Evolutionary conservation across 2,888 invertebrate genomes (phyloP).

Genomic region (Parascotia fuliginaria): DNA sequence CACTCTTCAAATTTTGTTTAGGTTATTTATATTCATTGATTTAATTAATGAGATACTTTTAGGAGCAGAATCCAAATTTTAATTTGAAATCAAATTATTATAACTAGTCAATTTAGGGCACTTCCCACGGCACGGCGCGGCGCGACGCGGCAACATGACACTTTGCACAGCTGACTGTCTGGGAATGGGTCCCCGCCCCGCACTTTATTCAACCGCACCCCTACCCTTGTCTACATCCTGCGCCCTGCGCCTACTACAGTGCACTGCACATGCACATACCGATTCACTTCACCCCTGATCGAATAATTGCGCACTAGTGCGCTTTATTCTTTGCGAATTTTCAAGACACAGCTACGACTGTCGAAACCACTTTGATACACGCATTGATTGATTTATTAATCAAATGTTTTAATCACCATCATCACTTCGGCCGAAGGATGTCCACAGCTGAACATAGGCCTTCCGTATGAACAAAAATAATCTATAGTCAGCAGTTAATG

Average conservation of each 20-base stretch:
- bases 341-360: slow-evolving; percentile 11
- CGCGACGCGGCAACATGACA: slow-evolving; percentile 70
- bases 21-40: neutral
- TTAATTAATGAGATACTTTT: too few species aligned
- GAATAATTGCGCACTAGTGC: slow-evolving; percentile 30
- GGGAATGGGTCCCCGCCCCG: slow-evolving; percentile 63
- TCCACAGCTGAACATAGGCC: too few species aligned
- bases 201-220: slow-evolving; percentile 44
- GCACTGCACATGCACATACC: slow-evolving; percentile 57
- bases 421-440: too few species aligned
- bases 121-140: slow-evolving; percentile 71
- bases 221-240: slow-evolving; percentile 55
- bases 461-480: slow-evolving; percentile 52
- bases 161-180: slow-evolving; percentile 83
- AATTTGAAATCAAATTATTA: slow-evolving; percentile 54
- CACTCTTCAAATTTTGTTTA: neutral
- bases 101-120: slow-evolving; percentile 74
- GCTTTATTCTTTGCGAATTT: slow-evolving; percentile 10
- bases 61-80: slow-evolving; percentile 16
- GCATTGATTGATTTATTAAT: slow-evolving; percentile 5
- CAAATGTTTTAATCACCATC: slow-evolving; percentile 11
- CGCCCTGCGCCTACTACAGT: slow-evolving; percentile 62
- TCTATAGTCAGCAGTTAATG: slow-evolving; percentile 75
- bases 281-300: slow-evolving; percentile 36
- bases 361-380: neutral